Evolutionary conservation across 2,888 invertebrate genomes (phyloP).

Genomic region (Eueremaeus valkanovi): DNA sequence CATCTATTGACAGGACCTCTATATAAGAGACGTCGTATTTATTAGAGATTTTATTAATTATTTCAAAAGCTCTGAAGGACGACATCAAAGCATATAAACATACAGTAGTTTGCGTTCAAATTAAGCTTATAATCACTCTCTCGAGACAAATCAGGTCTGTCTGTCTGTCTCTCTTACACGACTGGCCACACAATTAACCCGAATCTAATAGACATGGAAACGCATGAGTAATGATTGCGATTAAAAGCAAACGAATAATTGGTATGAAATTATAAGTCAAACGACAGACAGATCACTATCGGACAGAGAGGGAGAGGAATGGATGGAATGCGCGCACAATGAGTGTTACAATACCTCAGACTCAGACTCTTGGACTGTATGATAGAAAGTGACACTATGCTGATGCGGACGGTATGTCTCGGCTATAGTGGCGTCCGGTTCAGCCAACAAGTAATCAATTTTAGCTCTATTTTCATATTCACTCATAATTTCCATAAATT

Average conservation of each 20-base stretch:
- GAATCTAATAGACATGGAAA: too few species aligned
- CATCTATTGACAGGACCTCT: neutral
- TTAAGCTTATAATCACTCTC: neutral
- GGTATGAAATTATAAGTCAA: neutral
- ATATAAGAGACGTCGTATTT: neutral
- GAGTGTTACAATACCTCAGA: neutral
- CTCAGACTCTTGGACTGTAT: neutral
- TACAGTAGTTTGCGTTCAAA: neutral
- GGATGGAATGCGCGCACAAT: neutral
- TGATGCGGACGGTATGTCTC: constrained; percentile 25
- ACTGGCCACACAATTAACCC: neutral
- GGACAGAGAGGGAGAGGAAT: neutral
- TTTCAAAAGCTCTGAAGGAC: neutral
- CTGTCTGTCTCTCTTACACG: too few species aligned
- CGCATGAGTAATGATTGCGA: neutral
- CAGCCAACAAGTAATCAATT: constrained; percentile 20
- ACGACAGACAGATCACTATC: neutral
- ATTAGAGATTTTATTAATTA: neutral
- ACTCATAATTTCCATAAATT: neutral
- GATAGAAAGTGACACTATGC: neutral
- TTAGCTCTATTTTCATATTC: neutral
- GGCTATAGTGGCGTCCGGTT: neutral
- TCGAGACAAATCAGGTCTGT: neutral
- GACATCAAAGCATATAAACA: neutral
- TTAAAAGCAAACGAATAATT: neutral